Base-by-base conservation (phyloP, 1,140 invertebrate genomes). In the Caerostris darwini region DNA sequence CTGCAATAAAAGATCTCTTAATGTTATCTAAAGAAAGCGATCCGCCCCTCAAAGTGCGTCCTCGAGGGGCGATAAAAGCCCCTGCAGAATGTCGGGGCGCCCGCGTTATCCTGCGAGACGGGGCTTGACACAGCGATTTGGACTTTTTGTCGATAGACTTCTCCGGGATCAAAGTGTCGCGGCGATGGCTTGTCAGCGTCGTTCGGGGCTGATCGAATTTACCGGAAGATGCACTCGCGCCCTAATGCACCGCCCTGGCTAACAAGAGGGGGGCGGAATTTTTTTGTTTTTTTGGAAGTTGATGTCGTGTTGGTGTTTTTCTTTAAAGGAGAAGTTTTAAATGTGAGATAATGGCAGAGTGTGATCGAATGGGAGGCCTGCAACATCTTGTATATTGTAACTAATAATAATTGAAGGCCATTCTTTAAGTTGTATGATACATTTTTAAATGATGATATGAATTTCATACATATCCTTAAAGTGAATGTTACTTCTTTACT, bases 61-160 rank as follows among this genome's bases (percentile, higher is more conserved):
- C 71, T 77, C 71, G 50, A 5, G 71, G 50, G 54, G 54, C 54
- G 17, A 6, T 6, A 19, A 58, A 17, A 56, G 83, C 57, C 58
- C 83, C 58, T 17, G 83, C 58, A 85, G 58, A 85, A 34, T 57
- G 83, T 85, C 17, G 83, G 58, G 83, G 19, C 54, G 54, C 54
- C 56, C 57, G 17, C 71, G 34, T 85, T 57, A 57, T 85, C 83
- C 54, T 14, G 3, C 57, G n/a, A 61, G 53, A 61, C 54, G 61
- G 34, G 61, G 34, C 34, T 56, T 88, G 86, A 64, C 86, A 88
- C 86, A 67, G 86, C 86, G 86, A 88, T 88, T 88, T 88, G 53
- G 86, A 64, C 86, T 88, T 67, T 88, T 67, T 88, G 58, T 34
- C 61, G 50, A 58, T 54, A 54, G 58, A 67, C 14, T 61, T 53